Conservation (phyloP, 2,113 vertebrate genomes). For the Chionis minor region DNA sequence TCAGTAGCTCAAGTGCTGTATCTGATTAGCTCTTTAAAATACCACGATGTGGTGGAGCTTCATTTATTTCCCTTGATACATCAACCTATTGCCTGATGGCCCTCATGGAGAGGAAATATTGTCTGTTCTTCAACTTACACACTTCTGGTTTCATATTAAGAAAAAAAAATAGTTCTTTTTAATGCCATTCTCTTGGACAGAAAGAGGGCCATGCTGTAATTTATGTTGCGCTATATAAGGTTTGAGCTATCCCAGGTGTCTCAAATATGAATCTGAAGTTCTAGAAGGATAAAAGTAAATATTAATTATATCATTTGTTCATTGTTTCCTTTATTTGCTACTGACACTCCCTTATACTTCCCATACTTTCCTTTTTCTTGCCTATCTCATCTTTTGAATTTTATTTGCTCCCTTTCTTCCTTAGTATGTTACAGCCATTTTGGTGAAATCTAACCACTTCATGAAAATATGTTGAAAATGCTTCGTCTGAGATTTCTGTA, state of each 20-base stretch:
- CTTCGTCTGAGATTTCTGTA: not conserved
- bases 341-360: not conserved
- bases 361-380: not conserved
- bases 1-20: not conserved
- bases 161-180: not conserved
- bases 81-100: not conserved
- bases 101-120: not conserved
- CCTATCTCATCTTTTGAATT: not conserved
- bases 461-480: not conserved
- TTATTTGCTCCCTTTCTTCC: not conserved
- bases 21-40: conserved; percentile 32
- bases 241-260: not conserved
- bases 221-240: not conserved
- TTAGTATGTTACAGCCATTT: not conserved
- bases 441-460: not conserved
- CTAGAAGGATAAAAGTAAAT: not conserved
- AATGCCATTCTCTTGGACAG: not conserved
- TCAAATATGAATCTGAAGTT: not conserved
- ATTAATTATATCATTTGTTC: not conserved
- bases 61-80: conserved; percentile 7
- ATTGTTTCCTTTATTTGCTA: not conserved
- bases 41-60: not conserved
- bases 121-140: not conserved
- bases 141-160: not conserved
- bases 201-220: not conserved